phyloP scores from a whole-genome alignment of 2,888 invertebrate genomes.

The Idaea dimidiata region DNA sequence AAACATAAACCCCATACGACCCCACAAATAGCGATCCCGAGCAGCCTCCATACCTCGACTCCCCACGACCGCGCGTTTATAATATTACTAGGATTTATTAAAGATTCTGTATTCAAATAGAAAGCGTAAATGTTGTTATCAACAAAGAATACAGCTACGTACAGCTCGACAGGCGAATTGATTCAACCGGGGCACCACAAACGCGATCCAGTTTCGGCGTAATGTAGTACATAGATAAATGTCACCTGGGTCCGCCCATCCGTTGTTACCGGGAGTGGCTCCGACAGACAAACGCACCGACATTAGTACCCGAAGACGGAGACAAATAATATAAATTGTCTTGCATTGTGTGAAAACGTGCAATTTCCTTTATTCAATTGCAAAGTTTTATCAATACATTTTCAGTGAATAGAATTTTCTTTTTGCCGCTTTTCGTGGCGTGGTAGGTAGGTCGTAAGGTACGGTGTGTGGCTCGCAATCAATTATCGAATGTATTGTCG shows the following conservation, averaged over 20 bases:
- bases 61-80: too few species aligned
- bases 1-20: too few species aligned
- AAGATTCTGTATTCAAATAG: too few species aligned
- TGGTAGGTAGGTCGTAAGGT: too few species aligned
- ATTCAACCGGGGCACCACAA: neutral
- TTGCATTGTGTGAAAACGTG: neutral
- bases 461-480: neutral
- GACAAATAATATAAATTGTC: neutral
- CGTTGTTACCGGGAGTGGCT: conserved; percentile 16
- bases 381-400: neutral
- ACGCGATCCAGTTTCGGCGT: conserved; percentile 1
- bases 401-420: neutral
- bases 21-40: too few species aligned
- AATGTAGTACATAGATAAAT: conserved; percentile 22
- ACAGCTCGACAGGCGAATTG: neutral
- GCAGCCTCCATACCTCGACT: too few species aligned
- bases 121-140: neutral
- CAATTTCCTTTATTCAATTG: conserved; percentile 1
- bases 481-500: neutral
- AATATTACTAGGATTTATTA: too few species aligned
- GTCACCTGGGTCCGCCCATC: conserved; percentile 25
- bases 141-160: neutral
- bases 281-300: neutral
- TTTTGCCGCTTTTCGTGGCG: neutral
- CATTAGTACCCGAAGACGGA: neutral